Evolutionary conservation across 2,888 invertebrate genomes (phyloP), one percentile per base, ranked within the genome.

Genomic region (Latrodectus elegans): DNA sequence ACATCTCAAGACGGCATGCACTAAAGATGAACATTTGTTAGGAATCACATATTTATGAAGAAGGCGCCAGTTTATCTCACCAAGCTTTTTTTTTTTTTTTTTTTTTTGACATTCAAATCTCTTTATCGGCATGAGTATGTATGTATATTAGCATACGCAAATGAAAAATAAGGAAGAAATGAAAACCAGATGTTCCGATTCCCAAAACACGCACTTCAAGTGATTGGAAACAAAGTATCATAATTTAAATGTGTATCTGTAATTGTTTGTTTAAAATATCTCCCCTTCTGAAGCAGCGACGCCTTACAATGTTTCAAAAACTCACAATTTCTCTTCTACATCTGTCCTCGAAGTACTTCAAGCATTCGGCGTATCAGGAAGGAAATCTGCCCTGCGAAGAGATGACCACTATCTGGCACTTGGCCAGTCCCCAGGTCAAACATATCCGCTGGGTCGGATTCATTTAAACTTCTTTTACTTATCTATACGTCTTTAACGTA

Each of bases 401-500:
- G 1, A 38, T 22, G 26, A 26, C 26, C 49, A 26, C 70, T 8
- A 11, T 26, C 70, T 70, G 70, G 70, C 70, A 10, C 49, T 70
- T 17, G 38, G 22, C 70, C 70, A 70, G 38, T 70, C 38, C 38
- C 38, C 38, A 38, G 38, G 38, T 38, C 38, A 60, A n/a, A 60
- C 60, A 60, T 14, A 60, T 60, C 14, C n/a, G 15, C 17, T 22
- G 67, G 67, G 67, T 68, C 67, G 22, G 67, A 68, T 68, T 60
- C 26, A 60, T 74, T 74, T 74, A 53, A 10, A 49, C 14, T 74
- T 53, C 12, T 11, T 60, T 26, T 52, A 64, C 55, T 77, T 71
- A 71, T 83, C 83, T 67, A 8, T 26, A 64, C 71, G 83, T 71
- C 71, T 83, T 83, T 76, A 83, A 71, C 83, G 84, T 71, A 64